A percentile compares a stretch with the other conserved stretches of the same genome.
Evolutionary conservation across 1,140 invertebrate genomes (phyloP).

Genomic region (Orchesella cincta): DNA sequence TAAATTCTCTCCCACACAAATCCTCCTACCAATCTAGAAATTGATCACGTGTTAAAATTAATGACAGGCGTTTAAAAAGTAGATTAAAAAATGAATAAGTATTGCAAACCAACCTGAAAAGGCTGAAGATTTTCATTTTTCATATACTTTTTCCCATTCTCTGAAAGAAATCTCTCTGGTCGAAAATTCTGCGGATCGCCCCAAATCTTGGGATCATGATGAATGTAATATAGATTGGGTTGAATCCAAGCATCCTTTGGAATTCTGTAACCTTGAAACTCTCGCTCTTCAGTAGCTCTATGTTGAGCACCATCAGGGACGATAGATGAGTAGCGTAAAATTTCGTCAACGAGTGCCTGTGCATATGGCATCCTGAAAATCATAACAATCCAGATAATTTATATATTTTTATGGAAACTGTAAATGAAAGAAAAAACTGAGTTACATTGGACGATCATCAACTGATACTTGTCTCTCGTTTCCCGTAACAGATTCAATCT

Average conservation of each 20-base stretch:
- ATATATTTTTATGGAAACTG: background rate
- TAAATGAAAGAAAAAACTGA: slow-evolving; percentile 32
- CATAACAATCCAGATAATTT: background rate
- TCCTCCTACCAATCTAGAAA: no score
- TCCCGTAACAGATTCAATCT: slow-evolving; percentile 67
- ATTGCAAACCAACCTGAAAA: slow-evolving; percentile 53
- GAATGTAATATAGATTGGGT: slow-evolving; percentile 41
- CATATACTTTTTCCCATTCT: slow-evolving; percentile 23
- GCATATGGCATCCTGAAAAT: slow-evolving; percentile 50
- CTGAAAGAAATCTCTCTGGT: slow-evolving; percentile 58
- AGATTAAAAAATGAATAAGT: no score
- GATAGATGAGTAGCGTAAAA: slow-evolving; percentile 48
- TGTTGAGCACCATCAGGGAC: slow-evolving; percentile 38
- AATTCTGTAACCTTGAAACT: background rate
- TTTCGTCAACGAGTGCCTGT: slow-evolving; percentile 50
- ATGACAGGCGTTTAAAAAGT: no score
- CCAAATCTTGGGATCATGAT: slow-evolving; percentile 52
- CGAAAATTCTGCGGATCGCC: slow-evolving; percentile 57
- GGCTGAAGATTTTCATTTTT: slow-evolving; percentile 51
- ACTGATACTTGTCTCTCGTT: slow-evolving; percentile 45
- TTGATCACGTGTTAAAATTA: no score
- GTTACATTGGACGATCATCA: slow-evolving; percentile 50
- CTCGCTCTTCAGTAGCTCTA: background rate
- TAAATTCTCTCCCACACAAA: no score
- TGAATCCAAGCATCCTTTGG: slow-evolving; percentile 33